These are phyloP conservation scores for Acanthococcus lagerstroemiae DNA, from an alignment of 2,888 invertebrate species.

Conservation along the genomic window DNA sequence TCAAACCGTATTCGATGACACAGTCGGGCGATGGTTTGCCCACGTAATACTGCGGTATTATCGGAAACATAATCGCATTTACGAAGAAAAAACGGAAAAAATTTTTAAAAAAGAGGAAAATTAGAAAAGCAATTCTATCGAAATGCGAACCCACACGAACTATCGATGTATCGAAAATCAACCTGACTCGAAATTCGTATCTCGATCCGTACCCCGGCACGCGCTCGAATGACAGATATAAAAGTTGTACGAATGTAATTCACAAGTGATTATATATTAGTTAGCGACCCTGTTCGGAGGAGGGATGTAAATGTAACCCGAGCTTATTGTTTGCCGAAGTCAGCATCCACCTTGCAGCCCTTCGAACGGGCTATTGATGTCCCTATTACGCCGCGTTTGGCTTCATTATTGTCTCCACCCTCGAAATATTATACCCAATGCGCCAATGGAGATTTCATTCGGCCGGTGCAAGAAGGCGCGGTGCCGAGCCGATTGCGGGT, in stretches of 20 bases:
- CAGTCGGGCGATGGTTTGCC: background rate
- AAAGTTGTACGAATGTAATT: conserved; percentile 20
- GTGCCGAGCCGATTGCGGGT: too few relatives aligned
- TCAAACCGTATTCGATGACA: background rate
- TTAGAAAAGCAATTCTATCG: too few relatives aligned
- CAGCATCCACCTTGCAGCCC: conserved; percentile 24
- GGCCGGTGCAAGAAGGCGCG: too few relatives aligned
- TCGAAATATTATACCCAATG: conserved; percentile 11
- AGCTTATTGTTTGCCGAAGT: conserved; percentile 11
- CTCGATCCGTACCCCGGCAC: too few relatives aligned
- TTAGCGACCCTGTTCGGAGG: conserved; percentile 10
- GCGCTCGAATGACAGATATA: background rate
- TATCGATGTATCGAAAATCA: background rate
- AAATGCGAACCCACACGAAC: too few relatives aligned
- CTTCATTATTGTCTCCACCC: conserved; percentile 21
- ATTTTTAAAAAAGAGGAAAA: too few relatives aligned
- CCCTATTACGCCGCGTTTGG: conserved; percentile 9
- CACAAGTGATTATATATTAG: conserved; percentile 26
- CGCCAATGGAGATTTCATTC: conserved; percentile 20
- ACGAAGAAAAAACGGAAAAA: background rate
- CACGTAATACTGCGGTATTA: conserved; percentile 32
- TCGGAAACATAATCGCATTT: conserved; percentile 33
- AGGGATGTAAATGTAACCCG: conserved; percentile 22
- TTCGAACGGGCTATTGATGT: conserved; percentile 5
- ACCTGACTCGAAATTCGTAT: background rate